Evolutionary conservation across 2,113 vertebrate species (phyloP).

Genomic region (Ctenodactylus gundi): DNA sequence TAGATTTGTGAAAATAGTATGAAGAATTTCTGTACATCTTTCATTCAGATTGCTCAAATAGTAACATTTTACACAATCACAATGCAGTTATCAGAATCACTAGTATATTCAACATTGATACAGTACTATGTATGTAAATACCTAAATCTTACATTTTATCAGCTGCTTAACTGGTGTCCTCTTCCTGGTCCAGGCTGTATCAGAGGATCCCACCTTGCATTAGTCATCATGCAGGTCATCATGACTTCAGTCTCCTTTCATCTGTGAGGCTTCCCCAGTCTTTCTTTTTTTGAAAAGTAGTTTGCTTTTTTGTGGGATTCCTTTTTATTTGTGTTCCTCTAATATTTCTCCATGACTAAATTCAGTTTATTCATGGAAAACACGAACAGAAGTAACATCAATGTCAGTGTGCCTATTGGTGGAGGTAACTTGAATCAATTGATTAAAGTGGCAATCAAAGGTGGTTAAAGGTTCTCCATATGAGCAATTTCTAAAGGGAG

Average conservation of each 20-base stretch:
- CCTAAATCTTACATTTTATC: background rate
- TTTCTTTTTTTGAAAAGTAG: background rate
- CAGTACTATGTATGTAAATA: background rate
- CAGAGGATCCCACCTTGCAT: background rate
- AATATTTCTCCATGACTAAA: background rate
- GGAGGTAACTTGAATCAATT: background rate
- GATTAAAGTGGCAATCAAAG: background rate
- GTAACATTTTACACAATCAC: background rate
- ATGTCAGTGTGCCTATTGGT: background rate
- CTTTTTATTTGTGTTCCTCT: background rate
- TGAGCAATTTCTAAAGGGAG: background rate
- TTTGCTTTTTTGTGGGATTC: background rate
- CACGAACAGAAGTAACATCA: background rate
- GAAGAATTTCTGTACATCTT: background rate
- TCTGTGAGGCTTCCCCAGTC: background rate
- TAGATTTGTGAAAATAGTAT: background rate
- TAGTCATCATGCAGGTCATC: background rate
- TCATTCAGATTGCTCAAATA: background rate
- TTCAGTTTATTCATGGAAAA: background rate
- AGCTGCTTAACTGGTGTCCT: background rate
- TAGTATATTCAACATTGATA: background rate
- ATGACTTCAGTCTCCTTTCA: background rate
- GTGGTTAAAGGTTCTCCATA: background rate
- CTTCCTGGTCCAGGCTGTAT: background rate
- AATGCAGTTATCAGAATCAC: background rate